Evolutionary conservation across 2,888 invertebrate genomes (phyloP).

Genomic region (Orthosia gothica): DNA sequence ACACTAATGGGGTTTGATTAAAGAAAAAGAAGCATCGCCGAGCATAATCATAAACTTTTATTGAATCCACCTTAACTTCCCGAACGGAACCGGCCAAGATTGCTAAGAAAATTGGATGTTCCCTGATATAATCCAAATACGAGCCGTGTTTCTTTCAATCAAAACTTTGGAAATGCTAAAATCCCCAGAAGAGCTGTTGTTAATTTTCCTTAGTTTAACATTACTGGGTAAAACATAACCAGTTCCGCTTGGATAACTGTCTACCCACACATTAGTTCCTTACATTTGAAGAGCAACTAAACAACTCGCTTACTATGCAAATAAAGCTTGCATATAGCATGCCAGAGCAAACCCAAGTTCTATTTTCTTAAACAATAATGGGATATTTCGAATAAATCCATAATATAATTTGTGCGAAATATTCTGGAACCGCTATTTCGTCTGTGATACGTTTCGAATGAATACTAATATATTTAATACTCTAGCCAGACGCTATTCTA

Average conservation of each 20-base stretch:
- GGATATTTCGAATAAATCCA: slow-evolving; percentile 58
- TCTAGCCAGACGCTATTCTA: slow-evolving; percentile 75
- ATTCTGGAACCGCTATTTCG: slow-evolving; percentile 59
- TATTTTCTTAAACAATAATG: slow-evolving; percentile 68
- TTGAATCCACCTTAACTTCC: slow-evolving; percentile 46
- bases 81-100: slow-evolving; percentile 35
- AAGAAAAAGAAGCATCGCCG: slow-evolving; percentile 48
- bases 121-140: slow-evolving; percentile 39
- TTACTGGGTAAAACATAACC: slow-evolving; percentile 73
- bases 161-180: slow-evolving; percentile 49
- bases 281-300: slow-evolving; percentile 81
- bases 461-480: slow-evolving; percentile 75
- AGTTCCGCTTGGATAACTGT: slow-evolving; percentile 76
- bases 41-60: slow-evolving; percentile 52
- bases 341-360: slow-evolving; percentile 73
- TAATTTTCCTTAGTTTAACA: slow-evolving; percentile 72
- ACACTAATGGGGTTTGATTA: slow-evolving; percentile 48
- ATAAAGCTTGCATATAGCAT: slow-evolving; percentile 77
- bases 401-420: slow-evolving; percentile 56
- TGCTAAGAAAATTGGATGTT: slow-evolving; percentile 42
- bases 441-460: slow-evolving; percentile 63
- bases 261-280: slow-evolving; percentile 79
- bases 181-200: slow-evolving; percentile 55
- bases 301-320: slow-evolving; percentile 82
- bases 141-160: slow-evolving; percentile 46